Base-by-base conservation (phyloP, 2,888 invertebrate species). In the Tachystola acroxantha region DNA sequence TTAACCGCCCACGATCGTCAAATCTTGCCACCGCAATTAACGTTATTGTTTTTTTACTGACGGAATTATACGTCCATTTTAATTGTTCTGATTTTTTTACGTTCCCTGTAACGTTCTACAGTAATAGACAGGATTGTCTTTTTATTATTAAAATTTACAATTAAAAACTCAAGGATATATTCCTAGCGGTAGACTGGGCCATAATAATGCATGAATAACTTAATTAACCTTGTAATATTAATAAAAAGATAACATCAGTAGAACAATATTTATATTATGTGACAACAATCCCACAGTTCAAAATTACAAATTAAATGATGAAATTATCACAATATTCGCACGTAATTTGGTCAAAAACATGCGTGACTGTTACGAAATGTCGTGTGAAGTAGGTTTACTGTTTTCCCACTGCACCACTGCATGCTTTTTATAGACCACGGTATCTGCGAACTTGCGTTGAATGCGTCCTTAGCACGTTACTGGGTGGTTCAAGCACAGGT, bases 31-130 rank as follows among this genome's bases (percentile, higher is more conserved):
- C 43, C 45, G 40, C 61, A 82, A 82, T 82, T 78, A 77, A 59
- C 59, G 57, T 60, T 62, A 78, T 82, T 80, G 81, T 82, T 60
- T 64, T 43, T 24, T n/a, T 6, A 6, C 9, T 6, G 49, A 57
- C 58, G 49, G 54, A 64, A 64, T 58, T 61, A 52, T 66, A 62
- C 65, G 64, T 59, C 50, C 20, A n/a, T n/a, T n/a, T n/a, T 59
- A 60, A 66, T 71, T 73, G 64, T 72, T 52, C 53, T 42, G 45
- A 45, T 64, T 54, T 62, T 69, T 63, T 67, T 24, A 10, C 27
- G 11, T 7, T 27, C 11, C 11, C 7, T 14, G 6, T 16, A 7
- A 29, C 30, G 29, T 29, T 24, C 28, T 5, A 26, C 9, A 33
- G 14, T n/a, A 26, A n/a, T 16, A 26, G 16, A 26, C 14, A 9